phyloP scores from a whole-genome alignment of 2,888 invertebrate genomes.

The Hofmannophila pseudospretella region DNA sequence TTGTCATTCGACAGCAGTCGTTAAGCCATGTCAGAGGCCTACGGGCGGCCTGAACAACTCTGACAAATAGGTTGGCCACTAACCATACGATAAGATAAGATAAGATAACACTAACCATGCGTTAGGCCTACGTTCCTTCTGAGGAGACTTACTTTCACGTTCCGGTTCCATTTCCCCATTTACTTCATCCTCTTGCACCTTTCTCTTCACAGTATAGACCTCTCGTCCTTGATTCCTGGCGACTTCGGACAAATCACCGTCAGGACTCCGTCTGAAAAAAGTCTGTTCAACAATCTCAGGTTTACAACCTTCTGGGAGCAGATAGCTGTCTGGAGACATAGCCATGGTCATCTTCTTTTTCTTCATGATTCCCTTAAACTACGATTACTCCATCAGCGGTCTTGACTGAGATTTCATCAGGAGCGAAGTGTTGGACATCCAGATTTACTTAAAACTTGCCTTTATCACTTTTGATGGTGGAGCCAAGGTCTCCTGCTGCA shows the following conservation, averaged over 20 bases:
- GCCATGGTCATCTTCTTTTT: constrained; percentile 85
- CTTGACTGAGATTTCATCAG: constrained; percentile 87
- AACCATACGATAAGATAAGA: too few species aligned
- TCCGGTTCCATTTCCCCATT: constrained; percentile 21
- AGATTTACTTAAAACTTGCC: constrained; percentile 82
- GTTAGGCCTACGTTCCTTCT: constrained; percentile 59
- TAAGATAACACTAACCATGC: too few species aligned
- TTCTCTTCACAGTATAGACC: constrained; percentile 73
- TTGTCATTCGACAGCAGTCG: too few species aligned
- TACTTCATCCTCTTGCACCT: constrained; percentile 43
- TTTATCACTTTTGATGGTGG: constrained; percentile 73
- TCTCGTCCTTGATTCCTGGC: constrained; percentile 48
- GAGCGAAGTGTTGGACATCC: constrained; percentile 87
- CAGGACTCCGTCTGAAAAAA: constrained; percentile 87
- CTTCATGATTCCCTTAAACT: constrained; percentile 88
- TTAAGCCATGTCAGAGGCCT: too few species aligned
- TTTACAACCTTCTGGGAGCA: constrained; percentile 85
- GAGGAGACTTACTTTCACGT: constrained; percentile 29
- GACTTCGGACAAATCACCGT: constrained; percentile 80
- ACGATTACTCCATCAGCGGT: constrained; percentile 83
- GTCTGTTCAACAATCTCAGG: constrained; percentile 81
- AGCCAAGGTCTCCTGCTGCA: constrained; percentile 65
- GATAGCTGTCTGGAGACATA: constrained; percentile 84
- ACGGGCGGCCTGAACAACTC: too few species aligned
- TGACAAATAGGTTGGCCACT: too few species aligned